Evolutionary conservation across 2,113 vertebrate genomes (phyloP).

Genomic region (Zapornia atra): DNA sequence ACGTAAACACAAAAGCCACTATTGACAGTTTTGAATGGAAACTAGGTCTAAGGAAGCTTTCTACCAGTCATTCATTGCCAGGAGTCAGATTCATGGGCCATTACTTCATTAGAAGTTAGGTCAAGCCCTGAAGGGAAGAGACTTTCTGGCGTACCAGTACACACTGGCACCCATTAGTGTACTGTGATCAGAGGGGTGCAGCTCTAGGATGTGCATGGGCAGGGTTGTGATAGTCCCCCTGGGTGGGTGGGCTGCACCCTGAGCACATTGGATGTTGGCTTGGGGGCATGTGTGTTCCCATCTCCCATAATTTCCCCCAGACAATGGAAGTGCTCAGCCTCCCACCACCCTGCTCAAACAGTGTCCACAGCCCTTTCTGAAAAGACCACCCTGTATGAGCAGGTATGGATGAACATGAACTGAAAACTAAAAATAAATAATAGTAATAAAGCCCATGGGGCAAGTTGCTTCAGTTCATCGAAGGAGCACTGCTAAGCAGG

Average conservation of each 20-base stretch:
- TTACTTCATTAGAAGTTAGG: conserved; percentile 23
- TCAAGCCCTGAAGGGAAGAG: not conserved
- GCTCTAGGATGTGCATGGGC: not conserved
- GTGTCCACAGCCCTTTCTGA: not conserved
- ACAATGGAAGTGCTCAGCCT: not conserved
- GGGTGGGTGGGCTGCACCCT: not conserved
- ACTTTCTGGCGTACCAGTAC: accelerated
- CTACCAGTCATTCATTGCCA: conserved; percentile 55
- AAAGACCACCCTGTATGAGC: not conserved
- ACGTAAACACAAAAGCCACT: not conserved
- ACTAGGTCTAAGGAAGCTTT: conserved; percentile 4
- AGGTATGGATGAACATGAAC: not conserved
- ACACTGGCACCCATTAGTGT: accelerated
- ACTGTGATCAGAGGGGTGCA: accelerated
- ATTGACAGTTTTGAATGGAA: not conserved
- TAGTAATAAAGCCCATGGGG: not conserved
- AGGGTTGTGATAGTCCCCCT: not conserved
- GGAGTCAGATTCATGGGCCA: conserved; percentile 21
- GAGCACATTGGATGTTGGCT: accelerated
- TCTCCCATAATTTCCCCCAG: accelerated
- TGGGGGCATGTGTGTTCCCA: accelerated
- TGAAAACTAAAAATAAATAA: not conserved
- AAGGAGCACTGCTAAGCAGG: not conserved
- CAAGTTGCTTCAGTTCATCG: not conserved
- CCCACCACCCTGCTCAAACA: not conserved